Base-by-base conservation (phyloP, 2,888 invertebrate species). In the Anorthoa munda region DNA sequence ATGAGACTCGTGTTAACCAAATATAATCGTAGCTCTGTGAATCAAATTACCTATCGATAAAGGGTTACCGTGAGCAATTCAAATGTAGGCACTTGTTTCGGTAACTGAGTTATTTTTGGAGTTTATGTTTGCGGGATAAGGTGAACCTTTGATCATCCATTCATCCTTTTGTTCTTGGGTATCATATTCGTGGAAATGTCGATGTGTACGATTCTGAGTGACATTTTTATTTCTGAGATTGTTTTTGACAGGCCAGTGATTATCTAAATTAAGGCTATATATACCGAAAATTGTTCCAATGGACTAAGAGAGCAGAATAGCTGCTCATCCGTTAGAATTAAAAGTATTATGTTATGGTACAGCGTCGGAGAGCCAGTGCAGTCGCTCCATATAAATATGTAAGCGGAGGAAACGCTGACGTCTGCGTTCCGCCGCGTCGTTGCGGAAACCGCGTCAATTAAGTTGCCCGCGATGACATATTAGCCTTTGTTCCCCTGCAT, bases 361-460 rank as follows among this genome's bases (percentile, higher is more conserved):
- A 72, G 59, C 72, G n/a, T 73, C 61, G 46, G 73, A 79, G 78
- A 77, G 80, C 82, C 78, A 87, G 84, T 85, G 86, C 87, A 89
- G 87, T 89, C 79, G 88, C 89, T 91, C 85, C 91, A 86, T 93
- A 95, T 95, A 95, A 94, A 95, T 94, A 95, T 95, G 94, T 94
- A 93, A 94, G 91, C 92, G 89, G 86, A 94, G 95, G 95, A 94
- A 95, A 93, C 91, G 91, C 91, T 93, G 94, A 94, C 94, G 94
- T 93, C 93, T 95, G 93, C 94, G 93, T 95, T 94, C 94, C 94
- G 92, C 94, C 92, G 93, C 93, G 92, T 92, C 92, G 93, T 92
- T 93, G 89, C 96, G 96, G 96, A 96, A 96, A 94, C 95, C 94
- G 93, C 95, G 96, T 96, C 96, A 96, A 96, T 96, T 96, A 96